Percentiles rank a stretch among this genome's conserved stretches.
Conservation (phyloP, 2,797 vertebrate genomes). For the Ctenosaura bakeri region DNA sequence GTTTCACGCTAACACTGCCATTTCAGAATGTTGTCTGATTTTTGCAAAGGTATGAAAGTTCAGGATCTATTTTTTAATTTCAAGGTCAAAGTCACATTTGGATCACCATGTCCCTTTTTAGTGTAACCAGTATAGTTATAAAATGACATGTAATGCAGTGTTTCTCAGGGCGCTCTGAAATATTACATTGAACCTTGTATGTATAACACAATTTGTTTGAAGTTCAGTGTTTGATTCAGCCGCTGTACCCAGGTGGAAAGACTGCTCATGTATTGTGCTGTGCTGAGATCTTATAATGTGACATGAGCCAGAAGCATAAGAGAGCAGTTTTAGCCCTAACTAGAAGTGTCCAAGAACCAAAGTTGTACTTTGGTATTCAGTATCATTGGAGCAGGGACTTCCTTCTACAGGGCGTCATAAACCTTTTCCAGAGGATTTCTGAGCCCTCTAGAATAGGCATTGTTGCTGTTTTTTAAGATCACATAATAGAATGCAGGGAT, state of each 20-base stretch:
- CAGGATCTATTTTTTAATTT: neutral
- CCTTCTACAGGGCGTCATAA: too few relatives aligned
- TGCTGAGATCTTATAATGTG: neutral
- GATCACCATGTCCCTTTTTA: neutral
- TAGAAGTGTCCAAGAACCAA: too few relatives aligned
- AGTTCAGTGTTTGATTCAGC: neutral
- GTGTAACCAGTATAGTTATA: neutral
- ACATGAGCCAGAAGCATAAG: neutral
- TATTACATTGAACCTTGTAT: neutral
- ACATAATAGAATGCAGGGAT: too few relatives aligned
- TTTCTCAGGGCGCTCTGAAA: neutral
- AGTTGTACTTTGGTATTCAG: too few relatives aligned
- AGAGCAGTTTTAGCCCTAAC: neutral
- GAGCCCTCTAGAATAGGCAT: too few relatives aligned
- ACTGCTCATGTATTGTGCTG: neutral
- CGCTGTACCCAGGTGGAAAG: neutral
- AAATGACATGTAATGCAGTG: neutral
- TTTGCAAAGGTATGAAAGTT: neutral
- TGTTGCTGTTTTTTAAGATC: too few relatives aligned
- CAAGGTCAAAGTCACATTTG: neutral
- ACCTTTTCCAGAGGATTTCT: too few relatives aligned
- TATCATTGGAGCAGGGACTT: too few relatives aligned
- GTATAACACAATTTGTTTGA: neutral
- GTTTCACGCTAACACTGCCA: too few relatives aligned
- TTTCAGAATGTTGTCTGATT: neutral